These are phyloP conservation scores for Porphyrio hochstetteri DNA, from an alignment of 2,113 vertebrate genomes.

Conservation along the genomic window DNA sequence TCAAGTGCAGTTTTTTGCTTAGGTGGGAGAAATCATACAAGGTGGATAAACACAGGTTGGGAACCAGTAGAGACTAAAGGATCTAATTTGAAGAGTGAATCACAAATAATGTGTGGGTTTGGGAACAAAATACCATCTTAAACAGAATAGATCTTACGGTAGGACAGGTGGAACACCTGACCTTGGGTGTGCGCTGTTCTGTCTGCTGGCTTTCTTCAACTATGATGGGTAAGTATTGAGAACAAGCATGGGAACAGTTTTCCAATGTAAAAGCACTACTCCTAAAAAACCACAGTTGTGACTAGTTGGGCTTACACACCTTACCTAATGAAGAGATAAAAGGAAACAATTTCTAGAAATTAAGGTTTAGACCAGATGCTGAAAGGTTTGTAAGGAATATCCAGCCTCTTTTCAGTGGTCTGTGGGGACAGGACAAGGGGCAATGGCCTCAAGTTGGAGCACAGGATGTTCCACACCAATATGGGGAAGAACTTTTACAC, in stretches of 20 bases:
- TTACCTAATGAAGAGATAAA: neutral
- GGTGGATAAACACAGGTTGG: neutral
- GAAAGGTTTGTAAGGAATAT: neutral
- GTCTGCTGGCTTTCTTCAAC: neutral
- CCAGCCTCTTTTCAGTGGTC: no score
- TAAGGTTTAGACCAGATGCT: neutral
- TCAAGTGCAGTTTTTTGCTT: neutral
- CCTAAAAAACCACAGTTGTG: neutral
- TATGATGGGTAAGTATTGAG: neutral
- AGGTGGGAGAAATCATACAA: neutral
- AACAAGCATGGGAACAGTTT: neutral
- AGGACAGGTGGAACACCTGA: neutral
- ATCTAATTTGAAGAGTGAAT: neutral
- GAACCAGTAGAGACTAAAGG: neutral
- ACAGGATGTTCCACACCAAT: no score
- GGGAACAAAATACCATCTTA: rapidly evolving
- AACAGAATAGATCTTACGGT: neutral
- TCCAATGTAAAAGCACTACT: neutral
- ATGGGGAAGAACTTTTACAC: no score
- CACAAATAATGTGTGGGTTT: neutral
- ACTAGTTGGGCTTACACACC: neutral
- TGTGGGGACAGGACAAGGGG: no score
- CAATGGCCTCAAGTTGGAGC: no score
- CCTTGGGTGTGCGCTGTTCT: neutral
- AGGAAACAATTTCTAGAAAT: neutral